A percentile compares a stretch with the other conserved stretches of the same genome.
phyloP scores from a whole-genome alignment of 2,888 invertebrate genomes.

The Meandrusa payeni region DNA sequence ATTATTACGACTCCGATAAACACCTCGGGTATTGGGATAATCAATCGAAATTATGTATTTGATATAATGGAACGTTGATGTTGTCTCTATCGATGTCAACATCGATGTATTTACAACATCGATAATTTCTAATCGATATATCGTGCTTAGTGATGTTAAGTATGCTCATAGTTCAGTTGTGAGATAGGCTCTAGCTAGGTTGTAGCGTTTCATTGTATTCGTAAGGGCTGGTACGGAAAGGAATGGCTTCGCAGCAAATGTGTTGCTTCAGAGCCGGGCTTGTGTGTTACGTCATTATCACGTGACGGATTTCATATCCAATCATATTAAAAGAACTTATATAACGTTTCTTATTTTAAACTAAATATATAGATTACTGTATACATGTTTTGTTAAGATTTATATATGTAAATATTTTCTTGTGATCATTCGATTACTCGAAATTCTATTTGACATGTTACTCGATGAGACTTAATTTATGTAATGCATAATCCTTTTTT shows the following conservation, averaged over 20 bases:
- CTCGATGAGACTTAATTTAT: constrained; percentile 40
- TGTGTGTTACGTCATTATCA: constrained; percentile 2
- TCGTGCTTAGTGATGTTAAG: constrained; percentile 73
- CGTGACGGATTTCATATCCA: constrained; percentile 15
- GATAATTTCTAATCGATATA: too few species aligned
- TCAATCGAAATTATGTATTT: too few species aligned
- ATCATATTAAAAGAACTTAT: constrained; percentile 10
- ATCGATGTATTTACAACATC: too few species aligned
- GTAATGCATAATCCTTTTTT: constrained; percentile 70
- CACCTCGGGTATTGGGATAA: too few species aligned
- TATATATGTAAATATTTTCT: constrained; percentile 60
- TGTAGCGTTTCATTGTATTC: constrained; percentile 55
- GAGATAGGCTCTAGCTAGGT: constrained; percentile 74
- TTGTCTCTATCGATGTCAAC: too few species aligned
- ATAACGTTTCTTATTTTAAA: constrained; percentile 19
- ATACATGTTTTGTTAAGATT: constrained; percentile 28
- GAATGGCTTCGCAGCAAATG: constrained; percentile 43
- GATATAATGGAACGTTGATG: too few species aligned
- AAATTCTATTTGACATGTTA: constrained; percentile 36
- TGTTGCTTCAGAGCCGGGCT: constrained; percentile 18
- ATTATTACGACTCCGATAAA: constrained; percentile 33
- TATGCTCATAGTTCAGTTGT: constrained; percentile 77
- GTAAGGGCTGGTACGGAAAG: constrained; percentile 42
- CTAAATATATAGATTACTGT: constrained; percentile 21
- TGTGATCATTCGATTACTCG: constrained; percentile 53